Percentiles rank a stretch among this genome's conserved stretches.
phyloP scores from a whole-genome alignment of 2,797 vertebrate genomes.

The Gallinago solitaria region DNA sequence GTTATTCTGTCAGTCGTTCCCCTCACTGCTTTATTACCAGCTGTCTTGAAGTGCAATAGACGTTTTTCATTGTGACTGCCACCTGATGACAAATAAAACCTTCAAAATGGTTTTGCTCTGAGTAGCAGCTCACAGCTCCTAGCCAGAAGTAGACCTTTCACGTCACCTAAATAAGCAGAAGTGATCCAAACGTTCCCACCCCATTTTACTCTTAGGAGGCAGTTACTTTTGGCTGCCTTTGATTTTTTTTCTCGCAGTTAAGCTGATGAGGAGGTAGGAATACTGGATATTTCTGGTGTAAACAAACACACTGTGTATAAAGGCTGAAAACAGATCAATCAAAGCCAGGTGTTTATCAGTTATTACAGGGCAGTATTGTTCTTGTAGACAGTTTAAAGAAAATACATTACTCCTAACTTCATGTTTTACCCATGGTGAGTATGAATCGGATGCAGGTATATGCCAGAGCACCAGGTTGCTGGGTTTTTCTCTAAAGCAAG shows the following conservation, averaged over 20 bases:
- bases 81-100: slow-evolving; percentile 52
- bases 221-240: slow-evolving; percentile 10
- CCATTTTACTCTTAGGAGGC: background rate
- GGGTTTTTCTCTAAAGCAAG: background rate
- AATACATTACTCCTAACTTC: background rate
- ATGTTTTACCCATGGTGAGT: background rate
- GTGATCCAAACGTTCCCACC: background rate
- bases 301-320: background rate
- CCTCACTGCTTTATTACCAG: slow-evolving; percentile 13
- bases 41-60: slow-evolving; percentile 46
- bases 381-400: background rate
- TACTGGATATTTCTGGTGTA: background rate
- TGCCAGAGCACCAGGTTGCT: background rate
- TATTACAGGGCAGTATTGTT: background rate
- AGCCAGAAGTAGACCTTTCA: slow-evolving; percentile 32
- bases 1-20: slow-evolving; percentile 12
- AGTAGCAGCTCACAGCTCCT: background rate
- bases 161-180: background rate
- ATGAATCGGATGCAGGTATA: background rate
- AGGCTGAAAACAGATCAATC: background rate
- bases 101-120: slow-evolving; percentile 42
- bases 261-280: background rate
- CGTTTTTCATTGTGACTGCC: slow-evolving; percentile 1
- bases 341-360: background rate
- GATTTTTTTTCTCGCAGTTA: background rate